A percentile compares a stretch with the other conserved stretches of the same genome.
These are phyloP conservation scores for Rhyacichthys aspro DNA, from an alignment of 2,797 vertebrate species.

Conservation along the genomic window DNA sequence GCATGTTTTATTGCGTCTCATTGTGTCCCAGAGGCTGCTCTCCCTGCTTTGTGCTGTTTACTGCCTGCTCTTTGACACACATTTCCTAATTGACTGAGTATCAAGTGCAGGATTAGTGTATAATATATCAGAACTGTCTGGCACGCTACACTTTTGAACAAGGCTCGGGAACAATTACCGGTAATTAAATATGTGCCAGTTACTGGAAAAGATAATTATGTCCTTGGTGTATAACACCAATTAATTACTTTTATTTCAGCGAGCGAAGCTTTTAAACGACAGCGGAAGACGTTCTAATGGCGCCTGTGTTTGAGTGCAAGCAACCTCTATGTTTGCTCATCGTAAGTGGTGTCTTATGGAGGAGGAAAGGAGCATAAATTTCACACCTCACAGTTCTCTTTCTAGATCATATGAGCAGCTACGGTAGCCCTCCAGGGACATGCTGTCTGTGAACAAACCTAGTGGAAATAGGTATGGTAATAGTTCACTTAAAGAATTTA, in stretches of 20 bases:
- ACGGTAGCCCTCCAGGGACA: too few relatives aligned
- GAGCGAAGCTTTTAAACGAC: slow-evolving; percentile 86
- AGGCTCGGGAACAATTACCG: slow-evolving; percentile 94
- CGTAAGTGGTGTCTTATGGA: slow-evolving; percentile 9
- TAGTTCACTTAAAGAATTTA: too few relatives aligned
- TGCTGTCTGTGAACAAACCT: too few relatives aligned
- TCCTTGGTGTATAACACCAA: slow-evolving; percentile 93
- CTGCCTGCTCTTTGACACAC: slow-evolving; percentile 82
- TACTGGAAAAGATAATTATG: slow-evolving; percentile 86
- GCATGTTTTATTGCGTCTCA: too few relatives aligned
- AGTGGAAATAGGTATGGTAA: too few relatives aligned
- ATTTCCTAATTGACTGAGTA: slow-evolving; percentile 88
- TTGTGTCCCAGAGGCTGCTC: too few relatives aligned
- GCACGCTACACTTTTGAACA: slow-evolving; percentile 85
- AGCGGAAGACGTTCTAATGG: slow-evolving; percentile 80
- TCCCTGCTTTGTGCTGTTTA: slow-evolving; percentile 57
- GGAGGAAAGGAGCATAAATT: not conserved
- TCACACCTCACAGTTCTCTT: not conserved
- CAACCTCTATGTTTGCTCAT: slow-evolving; percentile 53
- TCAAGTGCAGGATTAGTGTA: slow-evolving; percentile 89
- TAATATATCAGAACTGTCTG: slow-evolving; percentile 88
- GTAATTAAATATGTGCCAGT: slow-evolving; percentile 92
- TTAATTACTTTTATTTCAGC: slow-evolving; percentile 93
- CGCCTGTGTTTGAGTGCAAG: slow-evolving; percentile 55
- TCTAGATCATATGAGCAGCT: too few relatives aligned